Percentiles rank a stretch among this genome's conserved stretches.
These are phyloP conservation scores for Pedetes capensis DNA, from an alignment of 2,113 vertebrate species.

Conservation along the genomic window DNA sequence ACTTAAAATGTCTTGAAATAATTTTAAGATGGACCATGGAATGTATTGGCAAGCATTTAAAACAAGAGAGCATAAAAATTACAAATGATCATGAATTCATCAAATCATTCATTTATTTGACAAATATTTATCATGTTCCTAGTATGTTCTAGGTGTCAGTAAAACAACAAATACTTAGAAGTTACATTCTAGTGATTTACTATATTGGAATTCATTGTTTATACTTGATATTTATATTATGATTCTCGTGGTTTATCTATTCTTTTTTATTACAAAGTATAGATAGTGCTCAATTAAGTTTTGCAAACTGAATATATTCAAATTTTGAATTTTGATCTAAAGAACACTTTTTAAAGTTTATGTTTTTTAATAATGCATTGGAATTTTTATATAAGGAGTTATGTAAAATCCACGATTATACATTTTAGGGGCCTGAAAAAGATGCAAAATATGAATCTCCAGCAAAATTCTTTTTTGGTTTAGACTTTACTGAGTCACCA, in stretches of 20 bases:
- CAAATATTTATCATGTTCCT: background rate
- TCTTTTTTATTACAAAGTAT: background rate
- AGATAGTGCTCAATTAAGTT: background rate
- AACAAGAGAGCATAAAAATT: background rate
- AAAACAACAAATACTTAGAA: background rate
- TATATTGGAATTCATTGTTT: background rate
- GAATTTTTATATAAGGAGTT: slow-evolving; percentile 59
- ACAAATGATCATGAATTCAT: background rate
- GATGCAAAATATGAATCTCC: slow-evolving; percentile 31
- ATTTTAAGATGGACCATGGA: background rate
- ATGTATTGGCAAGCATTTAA: background rate
- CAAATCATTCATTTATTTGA: background rate
- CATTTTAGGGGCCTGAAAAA: slow-evolving; percentile 19
- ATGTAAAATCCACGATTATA: slow-evolving; percentile 58
- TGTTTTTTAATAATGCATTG: slow-evolving; percentile 34
- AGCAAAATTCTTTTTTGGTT: background rate
- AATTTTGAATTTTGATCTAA: slow-evolving; percentile 32
- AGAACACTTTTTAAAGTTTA: slow-evolving; percentile 12
- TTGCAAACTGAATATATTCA: slow-evolving; percentile 29
- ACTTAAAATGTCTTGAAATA: slow-evolving; percentile 11
- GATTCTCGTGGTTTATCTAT: background rate
- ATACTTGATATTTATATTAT: background rate
- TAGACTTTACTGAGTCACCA: slow-evolving; percentile 27
- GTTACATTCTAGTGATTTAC: background rate
- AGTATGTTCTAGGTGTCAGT: background rate